Conservation (phyloP, 2,888 invertebrate species). For the Philhelius pedissequus region DNA sequence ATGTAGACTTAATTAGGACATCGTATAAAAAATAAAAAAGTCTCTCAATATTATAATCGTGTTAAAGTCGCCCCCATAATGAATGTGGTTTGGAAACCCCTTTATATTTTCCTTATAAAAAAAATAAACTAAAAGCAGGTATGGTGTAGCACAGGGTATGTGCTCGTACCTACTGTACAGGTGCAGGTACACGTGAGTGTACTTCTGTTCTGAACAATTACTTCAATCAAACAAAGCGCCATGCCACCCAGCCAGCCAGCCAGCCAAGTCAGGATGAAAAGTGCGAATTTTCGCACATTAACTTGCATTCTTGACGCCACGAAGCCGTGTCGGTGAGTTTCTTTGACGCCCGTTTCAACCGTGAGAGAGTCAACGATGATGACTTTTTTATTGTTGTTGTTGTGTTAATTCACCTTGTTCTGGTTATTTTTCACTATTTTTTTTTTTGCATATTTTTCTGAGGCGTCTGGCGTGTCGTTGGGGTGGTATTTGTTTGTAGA, state of each 20-base stretch:
- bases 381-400: background rate
- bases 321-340: conserved; percentile 28
- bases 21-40: too few relatives aligned
- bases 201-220: conserved; percentile 1
- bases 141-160: background rate
- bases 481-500: background rate
- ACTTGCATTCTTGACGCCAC: conserved; percentile 41
- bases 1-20: conserved; percentile 1
- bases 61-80: background rate
- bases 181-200: background rate
- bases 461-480: background rate
- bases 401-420: background rate
- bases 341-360: conserved; percentile 43
- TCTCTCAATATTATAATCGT: background rate
- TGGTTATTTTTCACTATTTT: conserved; percentile 27
- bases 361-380: conserved; percentile 14
- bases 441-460: background rate
- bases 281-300: conserved; percentile 64
- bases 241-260: background rate
- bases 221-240: conserved; percentile 23
- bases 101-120: background rate
- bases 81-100: background rate
- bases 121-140: background rate
- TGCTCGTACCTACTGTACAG: background rate
- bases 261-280: conserved; percentile 18